Evolutionary conservation across 2,113 vertebrate species (phyloP).

Genomic region (Caranx melampygus): DNA sequence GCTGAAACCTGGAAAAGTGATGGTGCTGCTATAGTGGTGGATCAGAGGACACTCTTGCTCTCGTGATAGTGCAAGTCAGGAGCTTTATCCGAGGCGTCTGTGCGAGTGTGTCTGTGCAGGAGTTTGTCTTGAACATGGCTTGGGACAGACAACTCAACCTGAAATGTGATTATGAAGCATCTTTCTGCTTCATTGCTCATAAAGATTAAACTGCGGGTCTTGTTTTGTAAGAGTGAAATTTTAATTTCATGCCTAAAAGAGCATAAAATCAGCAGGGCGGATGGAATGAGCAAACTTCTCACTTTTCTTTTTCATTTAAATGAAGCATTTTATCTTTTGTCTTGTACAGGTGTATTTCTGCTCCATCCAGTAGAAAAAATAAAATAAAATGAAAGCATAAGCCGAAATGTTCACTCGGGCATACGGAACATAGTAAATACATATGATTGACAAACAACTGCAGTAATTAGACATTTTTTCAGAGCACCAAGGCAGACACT

Average conservation of each 20-base stretch:
- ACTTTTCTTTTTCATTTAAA: not conserved
- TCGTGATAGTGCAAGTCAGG: not conserved
- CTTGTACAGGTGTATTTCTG: not conserved
- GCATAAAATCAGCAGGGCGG: conserved; percentile 17
- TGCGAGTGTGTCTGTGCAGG: conserved; percentile 49
- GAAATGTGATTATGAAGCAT: conserved; percentile 26
- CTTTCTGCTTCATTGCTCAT: conserved; percentile 19
- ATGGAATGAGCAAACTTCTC: conserved; percentile 21
- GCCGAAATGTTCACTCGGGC: too few relatives aligned
- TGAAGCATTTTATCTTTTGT: not conserved
- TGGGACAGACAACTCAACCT: conserved; percentile 11
- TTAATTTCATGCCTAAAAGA: conserved; percentile 63
- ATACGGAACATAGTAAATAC: not conserved
- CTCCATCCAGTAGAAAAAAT: not conserved
- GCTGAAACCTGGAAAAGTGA: not conserved
- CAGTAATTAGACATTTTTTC: conserved; percentile 10
- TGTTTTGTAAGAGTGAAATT: conserved; percentile 24
- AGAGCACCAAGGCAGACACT: not conserved
- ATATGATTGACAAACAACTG: not conserved
- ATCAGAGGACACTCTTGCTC: not conserved
- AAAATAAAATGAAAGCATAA: not conserved
- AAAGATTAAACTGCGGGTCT: conserved; percentile 13
- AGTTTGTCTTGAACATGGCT: not conserved
- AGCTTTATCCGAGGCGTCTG: not conserved
- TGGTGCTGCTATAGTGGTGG: not conserved